Base-by-base conservation (phyloP, 2,888 invertebrate species). In the Eristalinus aeneus region DNA sequence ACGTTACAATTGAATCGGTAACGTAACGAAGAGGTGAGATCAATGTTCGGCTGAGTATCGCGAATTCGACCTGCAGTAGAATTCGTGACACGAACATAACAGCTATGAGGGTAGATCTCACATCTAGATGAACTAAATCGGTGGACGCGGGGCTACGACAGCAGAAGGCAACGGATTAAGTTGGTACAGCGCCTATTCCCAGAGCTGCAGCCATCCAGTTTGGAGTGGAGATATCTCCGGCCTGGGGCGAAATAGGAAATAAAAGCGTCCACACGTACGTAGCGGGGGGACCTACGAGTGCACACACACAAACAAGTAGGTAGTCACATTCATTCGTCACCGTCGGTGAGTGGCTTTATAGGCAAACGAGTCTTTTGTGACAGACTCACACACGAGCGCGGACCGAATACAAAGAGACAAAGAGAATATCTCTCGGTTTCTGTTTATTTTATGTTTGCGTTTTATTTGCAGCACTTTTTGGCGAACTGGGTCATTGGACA, bases 401-500 rank as follows among this genome's bases (percentile, higher is more conserved):
- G 60, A 69, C 74, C 58, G n/a, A 53, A 75, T 53, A 81, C 72
- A 80, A 75, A 80, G 80, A 80, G 56, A 80, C 84, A 85, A 80
- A 85, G 75, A 75, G 68, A 67, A 61, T 67, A 22, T n/a, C 11
- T 32, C 67, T 67, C 61, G n/a, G 31, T 60, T 39, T 56, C 61
- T 63, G 10, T 54, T 58, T 77, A 36, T 79, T 60, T 74, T 46
- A 46, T 72, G 10, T 68, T 60, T 65, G 63, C 22, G 32, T 71
- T 58, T 69, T 77, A n/a, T 78, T 69, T 79, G 79, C 69, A 79
- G 60, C 71, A 79, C 23, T 72, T 85, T 85, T 80, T 75, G 69
- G 71, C 65, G 75, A 84, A 79, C 79, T 85, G 81, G 85, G 81
- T 85, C 85, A 85, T 75, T 69, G 81, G 80, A 85, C 85, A 81